Percentiles rank a stretch among this genome's conserved stretches.
Evolutionary conservation across 1,140 invertebrate species (phyloP).

Genomic region (Diorhabda sublineata): DNA sequence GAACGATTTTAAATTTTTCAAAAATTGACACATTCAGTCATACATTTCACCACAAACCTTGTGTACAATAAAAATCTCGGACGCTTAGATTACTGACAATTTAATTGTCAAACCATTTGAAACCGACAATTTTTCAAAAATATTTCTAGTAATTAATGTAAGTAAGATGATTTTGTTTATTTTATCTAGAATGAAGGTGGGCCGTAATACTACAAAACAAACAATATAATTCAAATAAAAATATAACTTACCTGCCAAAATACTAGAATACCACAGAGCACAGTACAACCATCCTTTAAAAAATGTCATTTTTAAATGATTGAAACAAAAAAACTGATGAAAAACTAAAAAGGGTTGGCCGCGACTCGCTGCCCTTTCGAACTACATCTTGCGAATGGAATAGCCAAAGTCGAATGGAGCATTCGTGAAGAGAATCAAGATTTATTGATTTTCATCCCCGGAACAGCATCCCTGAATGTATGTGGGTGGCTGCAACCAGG

Average conservation of each 20-base stretch:
- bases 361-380: not conserved
- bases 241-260: constrained; percentile 47
- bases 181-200: too few relatives aligned
- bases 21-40: too few relatives aligned
- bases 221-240: not conserved
- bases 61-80: too few relatives aligned
- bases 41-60: too few relatives aligned
- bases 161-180: too few relatives aligned
- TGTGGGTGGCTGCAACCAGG: constrained; percentile 1
- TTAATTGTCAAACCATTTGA: too few relatives aligned
- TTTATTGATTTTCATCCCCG: constrained; percentile 17
- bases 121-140: too few relatives aligned
- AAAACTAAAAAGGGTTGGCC: not conserved
- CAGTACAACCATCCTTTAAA: constrained; percentile 51
- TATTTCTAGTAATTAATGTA: too few relatives aligned
- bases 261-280: constrained; percentile 56
- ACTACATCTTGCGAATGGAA: not conserved
- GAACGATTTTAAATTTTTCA: too few relatives aligned
- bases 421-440: constrained; percentile 5
- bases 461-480: constrained; percentile 8
- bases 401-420: not conserved
- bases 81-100: too few relatives aligned
- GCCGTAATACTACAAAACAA: not conserved
- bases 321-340: not conserved
- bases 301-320: constrained; percentile 6